Percentiles rank a stretch among this genome's conserved stretches.
These are phyloP conservation scores for Aphodius granarius DNA, from an alignment of 2,888 invertebrate species.

Conservation along the genomic window DNA sequence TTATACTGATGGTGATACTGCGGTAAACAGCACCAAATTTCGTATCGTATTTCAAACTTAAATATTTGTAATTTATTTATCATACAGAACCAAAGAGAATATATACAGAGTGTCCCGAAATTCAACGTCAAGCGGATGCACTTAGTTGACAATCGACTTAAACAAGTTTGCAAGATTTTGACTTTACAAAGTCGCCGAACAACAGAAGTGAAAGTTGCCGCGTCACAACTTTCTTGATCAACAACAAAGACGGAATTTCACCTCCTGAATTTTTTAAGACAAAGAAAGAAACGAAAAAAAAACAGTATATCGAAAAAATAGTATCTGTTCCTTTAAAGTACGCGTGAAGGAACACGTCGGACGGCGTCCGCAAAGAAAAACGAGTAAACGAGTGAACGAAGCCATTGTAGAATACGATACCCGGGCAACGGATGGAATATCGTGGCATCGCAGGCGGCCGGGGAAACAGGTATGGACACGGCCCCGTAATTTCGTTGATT, in stretches of 20 bases:
- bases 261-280: not conserved
- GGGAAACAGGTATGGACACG: conserved; percentile 40
- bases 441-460: not conserved
- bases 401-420: not conserved
- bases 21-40: not conserved
- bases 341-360: not conserved
- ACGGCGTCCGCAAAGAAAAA: conserved; percentile 4
- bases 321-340: not conserved
- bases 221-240: not conserved
- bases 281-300: not conserved
- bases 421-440: not conserved
- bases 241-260: conserved; percentile 6
- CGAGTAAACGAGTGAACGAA: not conserved
- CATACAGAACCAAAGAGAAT: too few relatives aligned
- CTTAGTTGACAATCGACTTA: too few relatives aligned
- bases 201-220: not conserved
- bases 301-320: not conserved
- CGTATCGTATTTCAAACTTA: not conserved
- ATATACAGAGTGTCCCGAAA: too few relatives aligned
- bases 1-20: not conserved
- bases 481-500: conserved; percentile 40
- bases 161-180: not conserved
- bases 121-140: too few relatives aligned
- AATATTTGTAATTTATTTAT: too few relatives aligned
- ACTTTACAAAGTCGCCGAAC: not conserved